Conservation (phyloP, 2,113 vertebrate species). For the Sakesphorus luctuosus region DNA sequence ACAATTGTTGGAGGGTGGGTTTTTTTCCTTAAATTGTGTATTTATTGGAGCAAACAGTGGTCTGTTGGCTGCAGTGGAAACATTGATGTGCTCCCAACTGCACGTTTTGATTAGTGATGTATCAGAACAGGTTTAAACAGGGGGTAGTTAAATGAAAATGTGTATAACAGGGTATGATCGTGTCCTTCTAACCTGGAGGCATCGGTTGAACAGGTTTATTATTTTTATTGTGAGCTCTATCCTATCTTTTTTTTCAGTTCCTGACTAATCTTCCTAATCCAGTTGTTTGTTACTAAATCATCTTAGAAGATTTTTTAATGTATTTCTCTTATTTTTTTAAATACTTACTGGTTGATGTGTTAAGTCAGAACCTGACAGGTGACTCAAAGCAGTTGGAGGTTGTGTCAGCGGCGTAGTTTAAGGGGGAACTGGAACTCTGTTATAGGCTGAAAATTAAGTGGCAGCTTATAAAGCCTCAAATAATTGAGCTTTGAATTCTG, state of each 20-base stretch:
- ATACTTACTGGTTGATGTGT: not conserved
- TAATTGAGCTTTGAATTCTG: not conserved
- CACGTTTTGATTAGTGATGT: not conserved
- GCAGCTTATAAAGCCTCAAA: not conserved
- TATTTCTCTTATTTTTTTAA: not conserved
- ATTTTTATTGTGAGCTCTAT: not conserved
- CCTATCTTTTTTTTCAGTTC: not conserved
- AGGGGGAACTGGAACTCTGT: accelerated
- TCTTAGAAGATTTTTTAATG: not conserved
- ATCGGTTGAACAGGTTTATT: not conserved
- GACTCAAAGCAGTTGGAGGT: not conserved
- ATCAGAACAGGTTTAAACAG: not conserved
- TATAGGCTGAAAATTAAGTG: not conserved
- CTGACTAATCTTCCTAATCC: not conserved
- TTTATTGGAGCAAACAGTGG: not conserved
- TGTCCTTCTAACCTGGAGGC: not conserved
- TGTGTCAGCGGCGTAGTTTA: not conserved
- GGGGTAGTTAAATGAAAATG: not conserved
- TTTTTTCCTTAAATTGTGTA: not conserved
- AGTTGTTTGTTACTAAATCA: not conserved
- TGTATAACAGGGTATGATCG: accelerated
- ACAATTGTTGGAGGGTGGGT: not conserved
- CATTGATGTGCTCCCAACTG: not conserved
- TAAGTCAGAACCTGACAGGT: not conserved
- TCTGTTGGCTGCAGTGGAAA: not conserved